Evolutionary conservation across 2,888 invertebrate genomes (phyloP).

Genomic region (Amaurobius ferox): DNA sequence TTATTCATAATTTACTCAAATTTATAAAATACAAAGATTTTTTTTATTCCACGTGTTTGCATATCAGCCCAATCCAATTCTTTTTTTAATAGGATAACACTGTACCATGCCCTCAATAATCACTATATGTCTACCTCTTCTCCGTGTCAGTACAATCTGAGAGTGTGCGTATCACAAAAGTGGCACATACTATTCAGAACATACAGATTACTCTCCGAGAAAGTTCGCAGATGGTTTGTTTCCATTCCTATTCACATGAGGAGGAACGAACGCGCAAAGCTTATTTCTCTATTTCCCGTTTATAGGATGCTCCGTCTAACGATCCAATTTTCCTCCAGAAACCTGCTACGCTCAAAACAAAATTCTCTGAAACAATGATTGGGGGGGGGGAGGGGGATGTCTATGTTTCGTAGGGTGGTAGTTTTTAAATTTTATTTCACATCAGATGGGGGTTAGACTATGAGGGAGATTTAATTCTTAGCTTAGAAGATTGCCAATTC

Average conservation of each 20-base stretch:
- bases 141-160: not conserved
- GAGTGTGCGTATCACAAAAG: not conserved
- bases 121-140: too few species aligned
- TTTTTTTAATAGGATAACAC: too few species aligned
- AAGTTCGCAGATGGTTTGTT: constrained; percentile 11
- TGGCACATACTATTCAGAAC: constrained; percentile 9
- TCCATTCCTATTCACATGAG: constrained; percentile 2
- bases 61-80: too few species aligned
- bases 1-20: too few species aligned
- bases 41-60: too few species aligned
- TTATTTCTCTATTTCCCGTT: constrained; percentile 6
- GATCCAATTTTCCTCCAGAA: constrained; percentile 14
- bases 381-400: not conserved
- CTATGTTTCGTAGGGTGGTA: not conserved
- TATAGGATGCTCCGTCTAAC: constrained; percentile 8
- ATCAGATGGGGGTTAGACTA: too few species aligned
- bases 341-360: constrained; percentile 14
- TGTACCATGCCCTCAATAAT: too few species aligned
- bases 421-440: constrained; percentile 16
- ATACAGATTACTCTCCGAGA: constrained; percentile 1
- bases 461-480: too few species aligned
- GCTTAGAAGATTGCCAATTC: too few species aligned
- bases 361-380: constrained; percentile 7
- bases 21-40: too few species aligned
- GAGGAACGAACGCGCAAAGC: constrained; percentile 9